Evolutionary conservation across 2,797 vertebrate genomes (phyloP).

Genomic region (Argya squamiceps): DNA sequence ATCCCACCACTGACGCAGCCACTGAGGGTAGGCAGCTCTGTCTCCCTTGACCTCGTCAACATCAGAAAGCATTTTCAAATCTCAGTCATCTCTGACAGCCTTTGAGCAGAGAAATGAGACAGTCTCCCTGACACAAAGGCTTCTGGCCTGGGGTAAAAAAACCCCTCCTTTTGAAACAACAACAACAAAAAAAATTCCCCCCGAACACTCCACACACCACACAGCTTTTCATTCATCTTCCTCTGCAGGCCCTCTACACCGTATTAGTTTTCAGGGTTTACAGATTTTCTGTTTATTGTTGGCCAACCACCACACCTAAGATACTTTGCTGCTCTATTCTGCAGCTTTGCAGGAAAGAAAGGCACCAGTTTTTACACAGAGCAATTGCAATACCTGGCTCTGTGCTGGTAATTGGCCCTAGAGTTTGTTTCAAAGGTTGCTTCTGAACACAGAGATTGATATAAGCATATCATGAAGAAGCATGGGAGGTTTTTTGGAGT

Average conservation of each 20-base stretch:
- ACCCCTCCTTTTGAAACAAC: conserved; percentile 79
- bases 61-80: conserved; percentile 84
- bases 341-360: conserved; percentile 26
- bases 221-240: conserved; percentile 79
- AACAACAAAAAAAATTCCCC: conserved; percentile 68
- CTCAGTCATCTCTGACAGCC: conserved; percentile 85
- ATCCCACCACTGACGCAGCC: conserved; percentile 62
- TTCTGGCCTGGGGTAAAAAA: conserved; percentile 84
- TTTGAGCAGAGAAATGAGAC: conserved; percentile 85
- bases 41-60: conserved; percentile 83
- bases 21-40: conserved; percentile 76
- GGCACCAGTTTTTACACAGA: conserved; percentile 17
- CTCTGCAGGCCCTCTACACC: conserved; percentile 56
- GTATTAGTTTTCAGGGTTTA: conserved; percentile 70
- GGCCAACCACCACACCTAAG: conserved; percentile 39
- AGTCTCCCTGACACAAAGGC: conserved; percentile 83
- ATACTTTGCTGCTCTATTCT: conserved; percentile 29
- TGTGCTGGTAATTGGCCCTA: conserved; percentile 1
- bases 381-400: background rate
- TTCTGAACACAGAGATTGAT: background rate
- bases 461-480: background rate
- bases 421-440: background rate
- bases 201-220: conserved; percentile 71
- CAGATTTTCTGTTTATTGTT: conserved; percentile 59
- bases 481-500: background rate